Evolutionary conservation across 2,113 vertebrate genomes (phyloP).

Genomic region (Sebastes schlegelii): DNA sequence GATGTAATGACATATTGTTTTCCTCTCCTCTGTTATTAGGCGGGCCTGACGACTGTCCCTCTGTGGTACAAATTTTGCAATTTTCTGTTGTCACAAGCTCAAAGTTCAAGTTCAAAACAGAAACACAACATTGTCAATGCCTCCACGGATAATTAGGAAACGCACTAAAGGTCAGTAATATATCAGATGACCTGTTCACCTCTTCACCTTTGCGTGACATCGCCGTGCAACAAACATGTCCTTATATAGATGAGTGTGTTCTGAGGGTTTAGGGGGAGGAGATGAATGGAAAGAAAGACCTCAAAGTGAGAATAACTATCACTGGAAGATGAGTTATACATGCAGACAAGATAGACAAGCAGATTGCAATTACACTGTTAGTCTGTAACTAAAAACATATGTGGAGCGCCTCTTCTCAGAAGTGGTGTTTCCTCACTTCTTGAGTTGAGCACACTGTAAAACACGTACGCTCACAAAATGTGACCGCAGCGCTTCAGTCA

Average conservation of each 20-base stretch:
- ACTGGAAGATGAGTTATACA: background rate
- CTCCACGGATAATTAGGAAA: background rate
- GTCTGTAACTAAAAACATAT: constrained; percentile 43
- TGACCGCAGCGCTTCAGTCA: background rate
- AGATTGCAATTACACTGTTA: constrained; percentile 7
- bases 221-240: constrained; percentile 33
- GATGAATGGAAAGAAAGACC: constrained; percentile 12
- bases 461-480: background rate
- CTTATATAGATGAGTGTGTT: constrained; percentile 20
- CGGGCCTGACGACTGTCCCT: background rate
- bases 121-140: background rate
- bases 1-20: constrained; percentile 28
- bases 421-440: background rate
- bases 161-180: background rate
- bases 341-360: constrained; percentile 10
- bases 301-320: background rate
- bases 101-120: constrained; percentile 24
- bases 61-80: background rate
- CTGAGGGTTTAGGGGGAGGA: background rate
- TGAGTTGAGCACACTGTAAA: background rate
- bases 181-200: constrained; percentile 46
- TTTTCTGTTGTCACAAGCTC: constrained; percentile 1
- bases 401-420: constrained; percentile 15
- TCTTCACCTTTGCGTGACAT: constrained; percentile 19
- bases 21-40: constrained; percentile 7